Evolutionary conservation across 2,113 vertebrate genomes (phyloP), one percentile per base, ranked within the genome.

Genomic region (Cairina moschata): DNA sequence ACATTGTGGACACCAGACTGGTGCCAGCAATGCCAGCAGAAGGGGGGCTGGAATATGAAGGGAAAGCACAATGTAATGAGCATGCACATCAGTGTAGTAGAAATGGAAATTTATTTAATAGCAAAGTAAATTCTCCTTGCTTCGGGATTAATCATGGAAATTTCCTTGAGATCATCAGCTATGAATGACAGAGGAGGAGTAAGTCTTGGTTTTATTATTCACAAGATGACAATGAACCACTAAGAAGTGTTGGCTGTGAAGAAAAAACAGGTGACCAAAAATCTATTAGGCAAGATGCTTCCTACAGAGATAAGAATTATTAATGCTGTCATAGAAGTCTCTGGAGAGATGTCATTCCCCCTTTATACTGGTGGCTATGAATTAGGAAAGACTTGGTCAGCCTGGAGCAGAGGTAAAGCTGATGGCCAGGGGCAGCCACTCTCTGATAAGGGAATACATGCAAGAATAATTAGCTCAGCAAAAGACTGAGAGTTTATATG

Each of bases 121-220:
- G 44, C 58, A 93, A 66, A 90, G 20, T 20, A 68, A 75, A 55
- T 36, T 60, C 60, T 92, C 54, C 0, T 0, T 86, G 56, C 72
- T 87, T 82, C 0, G 0, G 48, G 34, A 82, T 93, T 92, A 91
- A 84, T 87, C 42, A 65, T n/a, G 66, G 66, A 86, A 92, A 92
- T 84, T n/a, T 67, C 86, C 91, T 67, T 65, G 83, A 89, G 65
- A 81, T 95, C 77, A 72, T 84, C 32, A 40, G 42, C 80, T 92
- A 48, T 92, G 86, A 91, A 95, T 87, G 95, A 84, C 74, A 89
- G 69, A 95, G 95, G 83, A 95, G 86, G 93, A 84, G 81, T 79
- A 72, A 91, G 44, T 68, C 83, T 79, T 54, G 48, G 38, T 65
- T 96, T 96, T 95, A 93, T 95, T 95, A 82, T 84, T 79, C 94